Evolutionary conservation across 35 echinoderm and acorn worm genomes (phyloP).

Genomic region (Amphiura filiformis): DNA sequence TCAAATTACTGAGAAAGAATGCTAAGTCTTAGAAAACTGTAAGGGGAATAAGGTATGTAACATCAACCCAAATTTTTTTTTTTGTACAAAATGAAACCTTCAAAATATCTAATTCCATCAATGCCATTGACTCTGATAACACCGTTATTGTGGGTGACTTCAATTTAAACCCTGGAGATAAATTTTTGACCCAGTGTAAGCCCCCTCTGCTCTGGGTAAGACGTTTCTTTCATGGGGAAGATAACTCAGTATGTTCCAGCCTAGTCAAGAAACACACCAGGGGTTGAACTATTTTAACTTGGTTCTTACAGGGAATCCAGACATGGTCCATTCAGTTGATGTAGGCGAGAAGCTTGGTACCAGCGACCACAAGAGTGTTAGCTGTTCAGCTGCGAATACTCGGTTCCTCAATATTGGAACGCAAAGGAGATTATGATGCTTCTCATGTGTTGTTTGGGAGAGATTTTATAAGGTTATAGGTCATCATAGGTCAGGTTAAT

Average conservation of each 20-base stretch:
- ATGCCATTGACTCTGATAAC: too few relatives aligned
- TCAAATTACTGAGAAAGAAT: too few relatives aligned
- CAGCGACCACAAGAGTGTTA: slow-evolving; percentile 32
- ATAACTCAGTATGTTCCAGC: slow-evolving; percentile 28
- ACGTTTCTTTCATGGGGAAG: slow-evolving; percentile 14
- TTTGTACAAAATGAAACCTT: slow-evolving; percentile 14
- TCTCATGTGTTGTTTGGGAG: slow-evolving; percentile 8
- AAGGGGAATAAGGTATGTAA: slow-evolving; percentile 9
- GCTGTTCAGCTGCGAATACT: too few relatives aligned
- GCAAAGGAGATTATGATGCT: slow-evolving; percentile 19
- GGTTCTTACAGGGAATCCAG: slow-evolving; percentile 10
- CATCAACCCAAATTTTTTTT: not conserved
- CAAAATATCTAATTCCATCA: slow-evolving; percentile 16
- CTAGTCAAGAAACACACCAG: slow-evolving; percentile 29
- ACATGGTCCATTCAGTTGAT: too few relatives aligned
- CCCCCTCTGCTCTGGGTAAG: not conserved
- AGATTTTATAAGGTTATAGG: too few relatives aligned
- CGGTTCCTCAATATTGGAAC: slow-evolving; percentile 22
- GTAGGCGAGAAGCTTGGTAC: slow-evolving; percentile 20
- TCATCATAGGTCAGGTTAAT: too few relatives aligned
- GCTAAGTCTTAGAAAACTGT: not conserved
- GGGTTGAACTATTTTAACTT: slow-evolving; percentile 30
- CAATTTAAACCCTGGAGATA: slow-evolving; percentile 42
- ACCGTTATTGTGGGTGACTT: slow-evolving; percentile 44
- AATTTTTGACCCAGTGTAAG: slow-evolving; percentile 12